Base-by-base conservation (phyloP, 2,888 invertebrate genomes). In the Notodonta ziczac region DNA sequence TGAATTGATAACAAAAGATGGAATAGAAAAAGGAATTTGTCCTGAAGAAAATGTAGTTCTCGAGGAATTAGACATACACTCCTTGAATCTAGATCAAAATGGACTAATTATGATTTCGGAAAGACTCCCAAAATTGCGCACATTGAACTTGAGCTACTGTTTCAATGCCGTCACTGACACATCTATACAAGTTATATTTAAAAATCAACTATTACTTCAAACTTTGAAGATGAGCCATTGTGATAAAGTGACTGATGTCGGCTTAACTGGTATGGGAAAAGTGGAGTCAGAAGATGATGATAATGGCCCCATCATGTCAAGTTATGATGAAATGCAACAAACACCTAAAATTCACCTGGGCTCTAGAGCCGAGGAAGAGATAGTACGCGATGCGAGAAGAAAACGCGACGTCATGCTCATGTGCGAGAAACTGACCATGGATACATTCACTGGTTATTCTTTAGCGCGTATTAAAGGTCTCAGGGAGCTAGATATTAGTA, bases 101-200 rank as follows among this genome's bases (percentile, higher is more conserved):
- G 94, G 95, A 40, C 87, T 97, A 6, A 94, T 95, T 59, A 89
- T 91, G 76, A 91, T 96, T 61, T 95, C 96, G 9, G 93, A 94
- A 73, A 93, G 90, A 69, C 87, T 96, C 60, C 94, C 94, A 0
- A 94, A 94, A 62, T 85, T 97, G 53, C 91, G 88, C 0, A 84
- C 91, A 32, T 87, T 97, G 32, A 95, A 97, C 80, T 81, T 97
- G 55, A 95, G 95, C 62, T 95, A 95, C 71, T 97, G 97, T 80
- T 95, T 96, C 70, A 95, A 95, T 87, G 95, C 95, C n/a, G 95
- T 97, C 0, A 96, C 96, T 5, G 96, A 97, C 78, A 91, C 92
- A 63, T 95, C 95, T 16, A 90, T 96, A 59, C 95, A 96, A 88
- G 94, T 94, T 52, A 94, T 97, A 69, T 95, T 96, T 65, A 94